Base-by-base conservation (phyloP, 2,113 vertebrate genomes). In the Nipponia nippon region DNA sequence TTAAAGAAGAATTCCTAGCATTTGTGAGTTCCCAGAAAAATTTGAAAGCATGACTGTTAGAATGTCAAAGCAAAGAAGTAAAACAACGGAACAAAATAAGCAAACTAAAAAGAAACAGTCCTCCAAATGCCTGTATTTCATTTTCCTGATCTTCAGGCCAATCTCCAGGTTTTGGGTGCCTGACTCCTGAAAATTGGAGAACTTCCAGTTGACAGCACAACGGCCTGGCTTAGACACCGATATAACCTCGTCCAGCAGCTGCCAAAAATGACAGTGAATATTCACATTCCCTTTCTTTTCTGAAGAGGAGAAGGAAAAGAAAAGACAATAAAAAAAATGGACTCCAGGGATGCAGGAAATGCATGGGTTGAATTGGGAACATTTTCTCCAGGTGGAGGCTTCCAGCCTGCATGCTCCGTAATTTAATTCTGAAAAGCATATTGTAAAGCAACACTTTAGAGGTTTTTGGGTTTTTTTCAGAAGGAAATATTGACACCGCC, bases 401-500 rank as follows among this genome's bases (percentile, higher is more conserved):
- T 79, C 81, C 81, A 90, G 42, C 67, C 67, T 75, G 85, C 67
- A 38, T 0, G 1, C 36, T 53, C 75, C 18, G 1, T 66, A 26
- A 82, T 58, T 63, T 14, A 44, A 89, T 67, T 90, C 79, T 36
- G 52, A 34, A 56, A 87, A 87, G 61, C 76, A 73, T 21, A 63
- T n/a, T 71, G 67, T 14, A 75, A 62, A 90, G 88, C 79, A 73
- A 10, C 70, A 14, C 55, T 62, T 26, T 3, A 36, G 87, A 93
- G 71, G 21, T 17, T 40, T 88, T 72, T 7, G 52, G 13, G 10
- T 16, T 17, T 40, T 62, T 46, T 66, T 14, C 11, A 9, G 89
- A 72, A 91, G 73, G 66, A 91, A 96, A 91, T 96, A 94, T 62
- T 93, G 95, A 87, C 96, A 89, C 30, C 1, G 49, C 93, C 91